These are phyloP conservation scores for Gortyna flavago DNA, from an alignment of 2,888 invertebrate species.

Conservation along the genomic window DNA sequence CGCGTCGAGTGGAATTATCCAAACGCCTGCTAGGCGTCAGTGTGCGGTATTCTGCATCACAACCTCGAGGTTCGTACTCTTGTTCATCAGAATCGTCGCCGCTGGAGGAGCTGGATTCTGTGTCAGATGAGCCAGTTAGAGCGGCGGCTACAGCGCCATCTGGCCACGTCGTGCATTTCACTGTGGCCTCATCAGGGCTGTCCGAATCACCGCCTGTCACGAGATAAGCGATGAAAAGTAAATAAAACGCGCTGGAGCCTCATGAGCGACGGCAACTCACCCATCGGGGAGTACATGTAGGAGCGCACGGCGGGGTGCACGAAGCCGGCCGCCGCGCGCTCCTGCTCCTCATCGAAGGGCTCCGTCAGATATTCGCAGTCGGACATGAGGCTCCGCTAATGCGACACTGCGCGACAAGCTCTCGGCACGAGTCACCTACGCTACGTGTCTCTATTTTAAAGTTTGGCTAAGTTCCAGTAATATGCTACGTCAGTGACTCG, in stretches of 20 bases:
- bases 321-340: conserved; percentile 83
- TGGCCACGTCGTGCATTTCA: conserved; percentile 89
- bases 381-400: conserved; percentile 87
- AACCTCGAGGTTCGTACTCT: conserved; percentile 89
- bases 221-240: conserved; percentile 78
- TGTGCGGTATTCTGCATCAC: conserved; percentile 91
- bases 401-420: conserved; percentile 89
- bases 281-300: conserved; percentile 89
- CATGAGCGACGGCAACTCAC: conserved; percentile 83
- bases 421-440: conserved; percentile 86
- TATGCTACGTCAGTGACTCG: conserved; percentile 87
- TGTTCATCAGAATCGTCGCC: conserved; percentile 83
- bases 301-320: conserved; percentile 89
- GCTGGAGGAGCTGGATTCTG: conserved; percentile 81
- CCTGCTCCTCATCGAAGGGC: conserved; percentile 86
- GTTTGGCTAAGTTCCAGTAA: conserved; percentile 88
- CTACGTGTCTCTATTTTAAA: conserved; percentile 87
- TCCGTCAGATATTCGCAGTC: conserved; percentile 89
- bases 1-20: conserved; percentile 91
- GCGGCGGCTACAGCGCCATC: conserved; percentile 84
- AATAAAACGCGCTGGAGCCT: conserved; percentile 73
- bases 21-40: conserved; percentile 83
- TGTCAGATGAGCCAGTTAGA: conserved; percentile 83
- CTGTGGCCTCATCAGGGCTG: conserved; percentile 91
- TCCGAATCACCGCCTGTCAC: conserved; percentile 91